phyloP scores from a whole-genome alignment of 2,113 vertebrate genomes.

The Hypocryptadius cinnamomeus region DNA sequence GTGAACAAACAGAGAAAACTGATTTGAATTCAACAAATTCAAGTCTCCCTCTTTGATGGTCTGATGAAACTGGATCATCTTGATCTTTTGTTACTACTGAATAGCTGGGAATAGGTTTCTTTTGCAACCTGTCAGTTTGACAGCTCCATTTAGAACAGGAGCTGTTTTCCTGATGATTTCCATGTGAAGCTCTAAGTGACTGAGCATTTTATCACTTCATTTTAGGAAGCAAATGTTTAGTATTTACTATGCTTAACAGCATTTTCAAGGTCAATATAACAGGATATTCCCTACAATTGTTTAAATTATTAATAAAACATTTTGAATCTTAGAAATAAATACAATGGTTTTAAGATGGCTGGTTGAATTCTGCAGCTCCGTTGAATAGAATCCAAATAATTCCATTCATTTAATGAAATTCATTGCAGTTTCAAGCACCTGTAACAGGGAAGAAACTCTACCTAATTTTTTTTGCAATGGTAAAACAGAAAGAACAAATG shows the following conservation, averaged over 20 bases:
- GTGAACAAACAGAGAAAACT: not conserved
- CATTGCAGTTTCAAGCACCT: not conserved
- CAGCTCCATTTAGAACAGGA: conserved; percentile 19
- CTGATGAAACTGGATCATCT: conserved; percentile 22
- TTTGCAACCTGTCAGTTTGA: conserved; percentile 31
- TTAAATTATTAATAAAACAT: not conserved
- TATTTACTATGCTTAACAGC: not conserved
- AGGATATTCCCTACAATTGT: not conserved
- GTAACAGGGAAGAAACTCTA: not conserved
- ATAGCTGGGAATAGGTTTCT: conserved; percentile 1
- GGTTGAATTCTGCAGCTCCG: not conserved
- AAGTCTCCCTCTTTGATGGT: not conserved
- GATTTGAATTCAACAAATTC: not conserved
- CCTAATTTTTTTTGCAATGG: not conserved
- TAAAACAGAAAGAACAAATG: not conserved
- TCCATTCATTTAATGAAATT: not conserved
- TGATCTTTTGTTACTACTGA: conserved; percentile 12
- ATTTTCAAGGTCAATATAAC: not conserved
- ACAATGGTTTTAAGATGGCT: not conserved
- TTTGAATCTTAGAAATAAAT: not conserved
- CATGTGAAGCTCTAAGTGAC: conserved; percentile 6
- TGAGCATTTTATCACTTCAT: not conserved
- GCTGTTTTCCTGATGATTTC: conserved; percentile 18
- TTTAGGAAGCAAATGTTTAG: not conserved
- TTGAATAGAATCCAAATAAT: not conserved